Base-by-base conservation (phyloP, 2,113 vertebrate genomes). In the Lanius ludovicianus region DNA sequence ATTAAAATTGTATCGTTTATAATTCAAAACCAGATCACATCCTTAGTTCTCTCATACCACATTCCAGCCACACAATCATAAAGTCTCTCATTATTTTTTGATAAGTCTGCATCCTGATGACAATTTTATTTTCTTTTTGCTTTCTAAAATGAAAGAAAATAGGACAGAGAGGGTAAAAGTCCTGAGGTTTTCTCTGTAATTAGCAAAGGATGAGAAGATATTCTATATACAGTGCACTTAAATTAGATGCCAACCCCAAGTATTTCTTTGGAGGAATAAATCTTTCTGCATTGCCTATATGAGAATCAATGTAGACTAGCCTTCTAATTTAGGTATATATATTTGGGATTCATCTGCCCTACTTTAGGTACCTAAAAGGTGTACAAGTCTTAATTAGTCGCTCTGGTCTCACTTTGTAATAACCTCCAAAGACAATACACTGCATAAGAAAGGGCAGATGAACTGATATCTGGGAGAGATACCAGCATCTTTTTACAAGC, bases 301-400 rank as follows among this genome's bases (percentile, higher is more conserved):
- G 59, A 86, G 42, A 76, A 69, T 96, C 75, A 84, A 44, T n/a
- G 68, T 25, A 88, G 63, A 88, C n/a, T 80, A 76, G 39, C 30
- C 55, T 95, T 83, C 53, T 92, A 94, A 92, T 83, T 93, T 88
- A 93, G 50, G 42, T 65, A 74, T 35, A 63, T 47, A 67, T 97
- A 88, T 67, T 80, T 90, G 42, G 55, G 39, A 88, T 94, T 86
- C 53, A 86, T 94, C 42, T 97, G 85, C 30, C 81, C 88, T 95
- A 86, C 55, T 90, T 95, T 65, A 88, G 5, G 18, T 69, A 86
- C 49, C 44, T 88, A 88, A 88, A 93, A 90, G 44, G 9, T 53
- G n/a, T 70, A n/a, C 5, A 73, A 50, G 59, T 77, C 67, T 76
- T 92, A 93, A 92, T 88, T 96, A 95, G 79, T 74, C 49, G 62